phyloP scores from a whole-genome alignment of 1,140 invertebrate species.

The Zaprionus gabonicus region DNA sequence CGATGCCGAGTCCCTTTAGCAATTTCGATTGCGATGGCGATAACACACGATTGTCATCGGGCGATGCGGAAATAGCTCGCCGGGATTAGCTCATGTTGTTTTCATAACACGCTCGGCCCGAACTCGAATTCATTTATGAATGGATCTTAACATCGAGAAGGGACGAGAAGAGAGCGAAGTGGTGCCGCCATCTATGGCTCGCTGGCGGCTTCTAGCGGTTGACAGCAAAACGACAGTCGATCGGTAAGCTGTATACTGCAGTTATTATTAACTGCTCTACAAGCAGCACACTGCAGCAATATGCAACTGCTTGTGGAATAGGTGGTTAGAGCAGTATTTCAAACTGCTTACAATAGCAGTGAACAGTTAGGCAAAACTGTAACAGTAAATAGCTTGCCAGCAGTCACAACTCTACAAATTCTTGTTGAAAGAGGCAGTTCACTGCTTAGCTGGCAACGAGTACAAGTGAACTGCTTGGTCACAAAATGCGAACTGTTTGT shows the following conservation, averaged over 20 bases:
- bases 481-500: too few species aligned
- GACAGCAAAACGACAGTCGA: not conserved
- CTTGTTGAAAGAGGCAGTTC: too few species aligned
- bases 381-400: too few species aligned
- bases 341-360: too few species aligned
- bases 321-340: too few species aligned
- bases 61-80: conserved; percentile 19
- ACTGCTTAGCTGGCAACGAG: too few species aligned
- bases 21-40: conserved; percentile 27
- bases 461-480: too few species aligned
- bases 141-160: conserved; percentile 10
- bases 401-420: too few species aligned
- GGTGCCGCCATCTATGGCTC: not conserved
- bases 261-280: not conserved
- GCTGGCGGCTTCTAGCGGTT: not conserved
- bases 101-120: conserved; percentile 27
- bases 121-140: conserved; percentile 13
- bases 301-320: not conserved
- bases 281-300: not conserved
- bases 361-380: too few species aligned
- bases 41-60: conserved; percentile 24
- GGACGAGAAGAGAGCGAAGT: not conserved
- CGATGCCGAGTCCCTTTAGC: conserved; percentile 8
- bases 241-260: not conserved
- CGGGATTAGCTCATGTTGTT: conserved; percentile 38